These are phyloP conservation scores for Glyphotaelius pellucidus DNA, from an alignment of 2,888 invertebrate species.

Conservation along the genomic window DNA sequence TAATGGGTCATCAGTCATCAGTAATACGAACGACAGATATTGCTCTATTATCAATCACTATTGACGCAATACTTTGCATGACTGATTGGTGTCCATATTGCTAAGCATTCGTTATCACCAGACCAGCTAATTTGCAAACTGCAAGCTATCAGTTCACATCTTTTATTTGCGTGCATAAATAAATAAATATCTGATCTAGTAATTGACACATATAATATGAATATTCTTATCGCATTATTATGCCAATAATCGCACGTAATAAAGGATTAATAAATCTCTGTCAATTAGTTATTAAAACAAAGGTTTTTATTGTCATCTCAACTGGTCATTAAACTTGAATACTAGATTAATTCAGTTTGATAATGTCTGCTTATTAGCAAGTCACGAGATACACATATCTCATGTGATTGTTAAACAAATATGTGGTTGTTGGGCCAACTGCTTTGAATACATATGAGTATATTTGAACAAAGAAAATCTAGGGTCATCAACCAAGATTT, in stretches of 20 bases:
- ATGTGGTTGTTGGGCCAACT: neutral
- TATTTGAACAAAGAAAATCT: neutral
- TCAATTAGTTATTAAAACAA: neutral
- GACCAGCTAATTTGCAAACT: neutral
- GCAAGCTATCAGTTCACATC: neutral
- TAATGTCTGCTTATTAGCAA: neutral
- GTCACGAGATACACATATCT: neutral
- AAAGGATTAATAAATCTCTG: neutral
- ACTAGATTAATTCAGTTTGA: neutral
- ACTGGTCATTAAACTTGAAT: neutral
- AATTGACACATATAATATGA: neutral
- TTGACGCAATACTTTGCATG: neutral
- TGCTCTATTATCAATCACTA: neutral
- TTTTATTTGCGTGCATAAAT: neutral
- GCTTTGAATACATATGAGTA: neutral
- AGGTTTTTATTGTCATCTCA: neutral
- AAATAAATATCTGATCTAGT: neutral
- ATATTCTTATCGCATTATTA: neutral
- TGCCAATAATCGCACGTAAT: neutral
- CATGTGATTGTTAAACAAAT: neutral
- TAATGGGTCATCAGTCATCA: too few relatives aligned
- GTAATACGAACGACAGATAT: neutral
- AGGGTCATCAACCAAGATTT: neutral
- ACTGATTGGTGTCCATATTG: neutral
- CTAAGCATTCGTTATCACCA: neutral